phyloP scores from a whole-genome alignment of 1,140 invertebrate species.

The Stegodyphus dumicola region DNA sequence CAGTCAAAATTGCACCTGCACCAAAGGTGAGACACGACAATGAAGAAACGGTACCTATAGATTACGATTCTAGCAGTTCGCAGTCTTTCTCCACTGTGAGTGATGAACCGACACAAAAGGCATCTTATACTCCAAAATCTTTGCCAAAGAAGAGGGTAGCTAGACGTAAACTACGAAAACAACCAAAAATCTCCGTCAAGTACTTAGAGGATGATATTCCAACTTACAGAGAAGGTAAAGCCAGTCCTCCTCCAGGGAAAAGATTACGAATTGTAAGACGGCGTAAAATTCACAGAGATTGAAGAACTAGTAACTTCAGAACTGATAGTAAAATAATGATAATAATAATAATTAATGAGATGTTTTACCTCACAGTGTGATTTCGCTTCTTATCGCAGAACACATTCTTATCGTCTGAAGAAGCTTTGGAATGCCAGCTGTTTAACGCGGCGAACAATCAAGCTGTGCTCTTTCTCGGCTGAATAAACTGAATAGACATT shows the following conservation, averaged over 20 bases:
- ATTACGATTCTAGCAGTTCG: constrained; percentile 40
- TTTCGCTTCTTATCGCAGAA: too few relatives aligned
- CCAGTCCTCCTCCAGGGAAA: constrained; percentile 17
- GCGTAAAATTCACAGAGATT: constrained; percentile 19
- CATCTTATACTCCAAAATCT: not conserved
- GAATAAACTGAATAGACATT: too few relatives aligned
- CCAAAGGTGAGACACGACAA: constrained; percentile 21
- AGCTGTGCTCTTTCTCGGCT: too few relatives aligned
- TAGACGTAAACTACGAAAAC: constrained; percentile 12
- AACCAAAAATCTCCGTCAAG: not conserved
- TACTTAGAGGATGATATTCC: constrained; percentile 21
- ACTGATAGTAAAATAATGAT: too few relatives aligned
- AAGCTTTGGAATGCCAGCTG: too few relatives aligned
- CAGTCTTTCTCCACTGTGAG: not conserved
- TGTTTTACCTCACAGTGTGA: not conserved
- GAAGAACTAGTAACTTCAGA: not conserved
- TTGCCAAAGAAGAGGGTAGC: constrained; percentile 10
- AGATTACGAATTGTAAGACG: constrained; percentile 13
- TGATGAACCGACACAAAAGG: not conserved
- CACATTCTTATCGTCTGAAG: too few relatives aligned
- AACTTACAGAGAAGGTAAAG: constrained; percentile 48
- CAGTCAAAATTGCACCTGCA: constrained; percentile 30
- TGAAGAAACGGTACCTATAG: not conserved
- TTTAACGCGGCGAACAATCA: too few relatives aligned
- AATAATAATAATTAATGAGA: too few relatives aligned